Percentiles rank a stretch among this genome's conserved stretches.
These are phyloP conservation scores for Osmerus mordax DNA, from an alignment of 2,113 vertebrate genomes.

Conservation along the genomic window DNA sequence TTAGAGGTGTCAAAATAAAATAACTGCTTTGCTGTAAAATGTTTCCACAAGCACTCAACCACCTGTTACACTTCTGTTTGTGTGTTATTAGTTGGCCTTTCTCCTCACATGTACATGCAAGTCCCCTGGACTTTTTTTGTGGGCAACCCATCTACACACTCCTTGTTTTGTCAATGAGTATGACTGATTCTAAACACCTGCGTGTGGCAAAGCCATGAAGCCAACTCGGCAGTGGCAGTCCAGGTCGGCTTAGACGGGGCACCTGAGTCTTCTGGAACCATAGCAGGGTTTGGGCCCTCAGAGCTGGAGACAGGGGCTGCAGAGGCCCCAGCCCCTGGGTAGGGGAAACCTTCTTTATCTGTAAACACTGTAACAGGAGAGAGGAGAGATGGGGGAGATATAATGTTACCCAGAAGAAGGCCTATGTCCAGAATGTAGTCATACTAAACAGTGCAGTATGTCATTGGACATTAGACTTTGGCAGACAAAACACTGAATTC, in stretches of 20 bases:
- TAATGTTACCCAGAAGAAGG: background rate
- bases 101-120: no score
- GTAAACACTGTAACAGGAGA: background rate
- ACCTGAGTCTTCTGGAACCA: conserved; percentile 57
- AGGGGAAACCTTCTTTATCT: conserved; percentile 36
- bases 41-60: no score
- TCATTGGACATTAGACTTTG: background rate
- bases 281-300: conserved; percentile 49
- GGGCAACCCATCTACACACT: no score
- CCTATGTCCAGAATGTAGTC: no score
- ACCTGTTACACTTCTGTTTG: no score
- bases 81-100: no score
- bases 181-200: conserved; percentile 31
- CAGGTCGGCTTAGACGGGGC: conserved; percentile 37
- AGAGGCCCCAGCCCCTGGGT: conserved; percentile 27
- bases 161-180: no score
- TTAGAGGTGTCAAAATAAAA: no score
- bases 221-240: conserved; percentile 41
- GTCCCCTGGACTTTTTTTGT: no score
- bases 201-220: conserved; percentile 56
- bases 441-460: background rate
- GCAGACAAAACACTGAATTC: background rate
- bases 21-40: no score
- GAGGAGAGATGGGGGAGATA: background rate
- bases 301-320: conserved; percentile 40